These are phyloP conservation scores for Carassius gibelio DNA, from an alignment of 2,113 vertebrate species.

Conservation along the genomic window DNA sequence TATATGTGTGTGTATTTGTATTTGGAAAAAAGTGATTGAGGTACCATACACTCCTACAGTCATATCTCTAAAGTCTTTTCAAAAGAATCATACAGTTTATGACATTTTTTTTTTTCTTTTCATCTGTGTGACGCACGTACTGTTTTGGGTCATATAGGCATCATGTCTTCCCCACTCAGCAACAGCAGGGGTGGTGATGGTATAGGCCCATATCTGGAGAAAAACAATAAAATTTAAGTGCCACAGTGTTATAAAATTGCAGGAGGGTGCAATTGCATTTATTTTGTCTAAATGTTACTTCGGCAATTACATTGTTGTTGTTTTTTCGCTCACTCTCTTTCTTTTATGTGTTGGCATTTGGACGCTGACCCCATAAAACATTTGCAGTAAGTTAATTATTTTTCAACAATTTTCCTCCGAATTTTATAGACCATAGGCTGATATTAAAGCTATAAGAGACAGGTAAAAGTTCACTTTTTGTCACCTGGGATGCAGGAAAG, in stretches of 20 bases:
- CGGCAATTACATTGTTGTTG: slow-evolving; percentile 36
- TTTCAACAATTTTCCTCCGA: slow-evolving; percentile 63
- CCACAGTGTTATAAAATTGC: slow-evolving; percentile 56
- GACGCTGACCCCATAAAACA: slow-evolving; percentile 76
- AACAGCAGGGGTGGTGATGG: background rate
- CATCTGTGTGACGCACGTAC: slow-evolving; percentile 6
- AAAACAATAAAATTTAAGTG: slow-evolving; percentile 72
- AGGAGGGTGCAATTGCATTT: slow-evolving; percentile 58
- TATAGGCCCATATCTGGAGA: background rate
- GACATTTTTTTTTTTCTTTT: background rate
- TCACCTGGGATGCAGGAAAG: slow-evolving; percentile 28
- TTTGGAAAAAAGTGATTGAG: background rate
- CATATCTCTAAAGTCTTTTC: slow-evolving; percentile 26
- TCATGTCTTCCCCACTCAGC: background rate
- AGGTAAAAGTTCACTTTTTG: background rate
- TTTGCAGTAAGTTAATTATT: slow-evolving; percentile 68
- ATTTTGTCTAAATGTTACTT: slow-evolving; percentile 55
- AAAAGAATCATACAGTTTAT: slow-evolving; percentile 13
- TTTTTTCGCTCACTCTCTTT: background rate
- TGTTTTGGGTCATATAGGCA: background rate
- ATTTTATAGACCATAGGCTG: slow-evolving; percentile 17
- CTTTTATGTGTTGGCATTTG: slow-evolving; percentile 58
- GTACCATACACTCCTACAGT: background rate
- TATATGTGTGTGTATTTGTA: background rate
- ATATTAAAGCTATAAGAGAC: slow-evolving; percentile 59